Conservation (phyloP, 2,888 invertebrate species). For the Criorhina ranunculi region DNA sequence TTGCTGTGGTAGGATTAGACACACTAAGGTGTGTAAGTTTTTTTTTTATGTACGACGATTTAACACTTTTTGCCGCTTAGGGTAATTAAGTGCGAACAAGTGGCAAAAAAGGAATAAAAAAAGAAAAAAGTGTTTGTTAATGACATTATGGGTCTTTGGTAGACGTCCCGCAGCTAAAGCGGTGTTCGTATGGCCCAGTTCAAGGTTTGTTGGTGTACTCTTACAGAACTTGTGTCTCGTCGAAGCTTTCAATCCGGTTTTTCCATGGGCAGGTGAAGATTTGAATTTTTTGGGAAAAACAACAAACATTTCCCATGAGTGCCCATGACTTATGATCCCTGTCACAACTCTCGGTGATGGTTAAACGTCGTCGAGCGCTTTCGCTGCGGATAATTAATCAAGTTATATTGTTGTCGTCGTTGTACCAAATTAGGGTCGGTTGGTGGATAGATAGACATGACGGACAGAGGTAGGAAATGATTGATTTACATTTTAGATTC, state of each 20-base stretch:
- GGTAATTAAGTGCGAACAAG: conserved; percentile 70
- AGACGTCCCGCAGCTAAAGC: conserved; percentile 1
- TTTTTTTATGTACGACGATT: conserved; percentile 41
- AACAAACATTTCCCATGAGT: conserved; percentile 49
- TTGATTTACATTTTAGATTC: conserved; percentile 73
- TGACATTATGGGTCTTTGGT: conserved; percentile 59
- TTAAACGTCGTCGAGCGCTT: conserved; percentile 64
- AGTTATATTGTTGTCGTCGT: conserved; percentile 54
- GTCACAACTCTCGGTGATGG: conserved; percentile 41
- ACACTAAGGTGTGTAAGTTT: conserved; percentile 18
- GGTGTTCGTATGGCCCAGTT: conserved; percentile 72
- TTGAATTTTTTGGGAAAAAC: not conserved
- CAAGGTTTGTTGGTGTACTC: conserved; percentile 65
- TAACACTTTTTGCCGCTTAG: conserved; percentile 43
- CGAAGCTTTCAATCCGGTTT: conserved; percentile 60
- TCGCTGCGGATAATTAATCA: conserved; percentile 74
- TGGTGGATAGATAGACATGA: not conserved
- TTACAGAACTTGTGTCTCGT: conserved; percentile 18
- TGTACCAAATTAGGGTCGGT: conserved; percentile 1
- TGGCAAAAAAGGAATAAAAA: conserved; percentile 26
- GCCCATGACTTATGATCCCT: conserved; percentile 70
- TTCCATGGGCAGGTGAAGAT: not conserved
- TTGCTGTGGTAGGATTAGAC: conserved; percentile 10
- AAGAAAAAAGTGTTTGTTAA: conserved; percentile 52
- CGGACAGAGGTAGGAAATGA: conserved; percentile 48